Evolutionary conservation across 2,113 vertebrate genomes (phyloP).

Genomic region (Oophaga pumilio): DNA sequence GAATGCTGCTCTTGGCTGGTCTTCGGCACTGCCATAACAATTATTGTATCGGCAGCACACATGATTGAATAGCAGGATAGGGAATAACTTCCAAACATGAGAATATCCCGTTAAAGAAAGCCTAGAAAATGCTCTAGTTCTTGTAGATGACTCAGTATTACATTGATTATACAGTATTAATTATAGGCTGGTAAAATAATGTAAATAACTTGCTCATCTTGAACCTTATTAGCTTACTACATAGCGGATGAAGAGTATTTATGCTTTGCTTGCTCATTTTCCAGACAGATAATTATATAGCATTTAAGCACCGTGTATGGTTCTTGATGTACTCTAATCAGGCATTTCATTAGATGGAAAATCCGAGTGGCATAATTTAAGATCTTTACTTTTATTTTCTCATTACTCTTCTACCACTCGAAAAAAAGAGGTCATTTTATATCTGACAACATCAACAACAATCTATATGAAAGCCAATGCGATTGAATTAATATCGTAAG

Average conservation of each 20-base stretch:
- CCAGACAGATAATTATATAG: conserved; percentile 30
- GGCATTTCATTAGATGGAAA: conserved; percentile 36
- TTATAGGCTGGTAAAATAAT: background rate
- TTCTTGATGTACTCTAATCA: conserved; percentile 39
- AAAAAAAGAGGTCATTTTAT: conserved; percentile 9
- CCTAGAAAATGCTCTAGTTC: too few species aligned
- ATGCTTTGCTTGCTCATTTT: conserved; percentile 18
- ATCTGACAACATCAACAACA: conserved; percentile 1
- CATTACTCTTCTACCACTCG: conserved; percentile 4
- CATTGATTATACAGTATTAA: background rate
- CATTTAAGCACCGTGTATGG: conserved; percentile 14
- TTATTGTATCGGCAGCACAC: too few species aligned
- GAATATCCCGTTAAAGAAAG: too few species aligned
- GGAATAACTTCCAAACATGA: too few species aligned
- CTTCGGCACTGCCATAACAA: too few species aligned
- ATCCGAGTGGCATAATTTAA: background rate
- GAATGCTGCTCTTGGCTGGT: too few species aligned
- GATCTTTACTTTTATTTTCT: conserved; percentile 32
- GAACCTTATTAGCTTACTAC: background rate
- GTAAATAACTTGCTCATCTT: conserved; percentile 2
- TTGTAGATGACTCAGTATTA: background rate
- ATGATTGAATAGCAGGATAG: too few species aligned
- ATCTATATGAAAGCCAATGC: background rate
- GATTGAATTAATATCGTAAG: background rate
- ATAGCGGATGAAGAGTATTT: background rate